Base-by-base conservation (phyloP, 1,140 invertebrate species). In the Bemisia tabaci region DNA sequence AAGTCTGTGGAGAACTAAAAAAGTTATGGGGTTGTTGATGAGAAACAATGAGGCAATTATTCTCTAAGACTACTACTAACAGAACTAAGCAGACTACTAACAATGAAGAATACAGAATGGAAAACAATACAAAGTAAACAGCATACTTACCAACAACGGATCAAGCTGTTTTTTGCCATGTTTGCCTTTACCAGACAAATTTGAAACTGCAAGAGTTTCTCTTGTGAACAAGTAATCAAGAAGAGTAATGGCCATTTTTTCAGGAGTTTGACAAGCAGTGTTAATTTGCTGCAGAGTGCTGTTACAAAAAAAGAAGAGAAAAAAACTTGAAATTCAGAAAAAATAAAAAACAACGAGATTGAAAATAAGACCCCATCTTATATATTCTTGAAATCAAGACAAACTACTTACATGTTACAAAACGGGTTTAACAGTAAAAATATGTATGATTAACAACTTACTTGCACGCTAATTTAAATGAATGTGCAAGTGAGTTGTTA, bases 181-280 rank as follows among this genome's bases (percentile, higher is more conserved):
- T 73, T 81, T 79, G 58, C 81, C 80, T 72, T 79, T 79, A 22
- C 81, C 81, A 22, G 80, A 81, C 11, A 83, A 72, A 72, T 83
- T 83, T 2, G 81, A 82, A 24, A 74, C 72, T 21, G 81, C 81
- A 63, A 81, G 77, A 39, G 78, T 79, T 68, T 82, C 81, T 26
- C 80, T 70, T 33, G 80, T 77, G 76, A 83, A 83, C 65, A 83
- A 70, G 68, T 81, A 80, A 69, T 83, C 81, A 26, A 83, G 71
- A 63, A 83, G 72, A 11, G 80, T 81, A 17, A 82, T 70, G 21
- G 81, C 81, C 81, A 83, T 82, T 73, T 83, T 83, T 70, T 82
- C 81, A 66, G 81, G 74, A 25, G 80, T 82, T 22, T 77, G 75
- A 73, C 80, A 82, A 66, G 79, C 78, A 17, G 79, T 79, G 70